Conservation (phyloP, 2,113 vertebrate genomes). For the Indri indri region DNA sequence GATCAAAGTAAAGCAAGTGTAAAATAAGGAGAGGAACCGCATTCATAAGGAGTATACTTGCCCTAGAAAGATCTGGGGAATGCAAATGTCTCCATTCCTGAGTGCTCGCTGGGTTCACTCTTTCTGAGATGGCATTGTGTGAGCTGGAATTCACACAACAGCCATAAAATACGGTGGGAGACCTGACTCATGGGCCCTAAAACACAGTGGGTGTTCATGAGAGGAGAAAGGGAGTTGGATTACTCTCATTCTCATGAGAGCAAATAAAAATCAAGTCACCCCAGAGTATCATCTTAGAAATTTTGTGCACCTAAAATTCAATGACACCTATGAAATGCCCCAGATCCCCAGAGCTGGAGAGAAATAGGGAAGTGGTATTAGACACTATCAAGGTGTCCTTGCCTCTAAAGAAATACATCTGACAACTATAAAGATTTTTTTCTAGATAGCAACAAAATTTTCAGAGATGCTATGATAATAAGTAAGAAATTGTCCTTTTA, state of each 20-base stretch:
- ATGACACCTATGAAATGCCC: neutral
- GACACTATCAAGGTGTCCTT: neutral
- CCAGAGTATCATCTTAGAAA: constrained; percentile 31
- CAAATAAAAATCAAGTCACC: neutral
- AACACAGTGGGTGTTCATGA: neutral
- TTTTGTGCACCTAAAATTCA: neutral
- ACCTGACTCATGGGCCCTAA: neutral
- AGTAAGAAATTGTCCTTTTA: neutral
- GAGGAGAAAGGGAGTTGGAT: neutral
- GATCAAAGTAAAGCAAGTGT: constrained; percentile 24
- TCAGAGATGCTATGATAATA: neutral
- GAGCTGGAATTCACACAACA: neutral
- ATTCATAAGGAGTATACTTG: constrained; percentile 29
- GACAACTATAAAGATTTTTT: neutral
- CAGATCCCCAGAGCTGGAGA: neutral
- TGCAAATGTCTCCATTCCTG: neutral
- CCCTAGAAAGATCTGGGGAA: neutral
- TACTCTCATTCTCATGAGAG: neutral
- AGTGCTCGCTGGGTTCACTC: neutral
- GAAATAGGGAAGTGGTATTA: neutral
- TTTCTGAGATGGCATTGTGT: neutral
- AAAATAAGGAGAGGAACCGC: neutral
- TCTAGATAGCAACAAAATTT: neutral
- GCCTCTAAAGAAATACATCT: neutral
- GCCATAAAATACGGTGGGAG: neutral